phyloP scores from a whole-genome alignment of 2,888 invertebrate species.

The Tetragonisca angustula region DNA sequence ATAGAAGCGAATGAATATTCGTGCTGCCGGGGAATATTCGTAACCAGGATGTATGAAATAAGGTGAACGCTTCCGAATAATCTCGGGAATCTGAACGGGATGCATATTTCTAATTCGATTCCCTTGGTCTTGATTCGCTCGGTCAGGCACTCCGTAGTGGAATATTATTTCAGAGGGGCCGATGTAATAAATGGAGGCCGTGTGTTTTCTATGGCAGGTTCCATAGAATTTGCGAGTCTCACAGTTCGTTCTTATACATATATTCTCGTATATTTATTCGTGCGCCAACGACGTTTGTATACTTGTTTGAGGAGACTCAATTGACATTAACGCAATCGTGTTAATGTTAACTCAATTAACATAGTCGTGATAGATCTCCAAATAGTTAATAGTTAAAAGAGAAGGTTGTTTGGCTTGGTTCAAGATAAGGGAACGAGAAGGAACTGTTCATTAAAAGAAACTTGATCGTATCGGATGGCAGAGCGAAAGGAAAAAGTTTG shows the following conservation, averaged over 20 bases:
- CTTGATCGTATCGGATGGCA: neutral
- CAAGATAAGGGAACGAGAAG: fast-evolving
- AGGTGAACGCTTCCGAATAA: slow-evolving; percentile 42
- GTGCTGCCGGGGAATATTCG: slow-evolving; percentile 35
- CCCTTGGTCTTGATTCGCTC: neutral
- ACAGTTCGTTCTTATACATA: neutral
- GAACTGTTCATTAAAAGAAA: neutral
- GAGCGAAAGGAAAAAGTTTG: neutral
- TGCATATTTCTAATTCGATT: slow-evolving; percentile 43
- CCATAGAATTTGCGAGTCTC: neutral
- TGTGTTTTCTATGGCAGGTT: neutral
- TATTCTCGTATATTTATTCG: neutral
- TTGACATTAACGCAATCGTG: too few relatives aligned
- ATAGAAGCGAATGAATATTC: slow-evolving; percentile 64
- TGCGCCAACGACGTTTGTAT: too few relatives aligned
- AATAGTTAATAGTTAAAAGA: too few relatives aligned
- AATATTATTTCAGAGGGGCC: slow-evolving; percentile 1
- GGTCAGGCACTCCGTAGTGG: neutral
- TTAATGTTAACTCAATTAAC: too few relatives aligned
- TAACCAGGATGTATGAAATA: slow-evolving; percentile 47
- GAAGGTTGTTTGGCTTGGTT: neutral
- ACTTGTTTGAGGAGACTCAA: too few relatives aligned
- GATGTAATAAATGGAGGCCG: neutral
- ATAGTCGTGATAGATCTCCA: too few relatives aligned
- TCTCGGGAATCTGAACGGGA: slow-evolving; percentile 34